Conservation (phyloP, 1,140 invertebrate species). For the Heliconius melpomene region DNA sequence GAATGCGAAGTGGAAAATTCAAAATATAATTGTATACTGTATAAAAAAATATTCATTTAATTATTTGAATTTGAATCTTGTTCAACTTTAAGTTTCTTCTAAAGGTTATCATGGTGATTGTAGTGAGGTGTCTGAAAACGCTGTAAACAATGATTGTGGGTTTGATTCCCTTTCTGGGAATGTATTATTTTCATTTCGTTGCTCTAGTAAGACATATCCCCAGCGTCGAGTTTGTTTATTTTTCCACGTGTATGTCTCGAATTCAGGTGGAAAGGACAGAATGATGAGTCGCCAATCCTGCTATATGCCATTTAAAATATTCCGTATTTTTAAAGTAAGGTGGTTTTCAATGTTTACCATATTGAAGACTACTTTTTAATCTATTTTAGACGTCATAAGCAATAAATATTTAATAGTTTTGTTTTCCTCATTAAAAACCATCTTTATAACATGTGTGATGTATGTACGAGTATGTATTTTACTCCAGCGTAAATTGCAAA, state of each 20-base stretch:
- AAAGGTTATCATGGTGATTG: too few species aligned
- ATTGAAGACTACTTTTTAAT: neutral
- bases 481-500: neutral
- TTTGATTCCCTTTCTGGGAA: too few species aligned
- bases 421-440: conserved; percentile 6
- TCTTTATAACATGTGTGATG: neutral
- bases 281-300: neutral
- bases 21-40: neutral
- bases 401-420: conserved; percentile 8
- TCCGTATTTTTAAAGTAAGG: too few species aligned
- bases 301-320: too few species aligned
- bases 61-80: too few species aligned
- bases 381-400: neutral
- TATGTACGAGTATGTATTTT: neutral
- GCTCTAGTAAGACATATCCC: neutral
- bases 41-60: neutral
- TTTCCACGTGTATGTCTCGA: neutral
- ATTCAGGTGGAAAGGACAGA: neutral
- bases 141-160: too few species aligned
- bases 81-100: too few species aligned
- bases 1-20: neutral
- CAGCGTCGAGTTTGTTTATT: neutral
- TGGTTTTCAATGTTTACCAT: too few species aligned
- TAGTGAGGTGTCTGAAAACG: too few species aligned
- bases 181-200: too few species aligned